Evolutionary conservation across 1,140 invertebrate species (phyloP).

Genomic region (Drosophila eugracilis): DNA sequence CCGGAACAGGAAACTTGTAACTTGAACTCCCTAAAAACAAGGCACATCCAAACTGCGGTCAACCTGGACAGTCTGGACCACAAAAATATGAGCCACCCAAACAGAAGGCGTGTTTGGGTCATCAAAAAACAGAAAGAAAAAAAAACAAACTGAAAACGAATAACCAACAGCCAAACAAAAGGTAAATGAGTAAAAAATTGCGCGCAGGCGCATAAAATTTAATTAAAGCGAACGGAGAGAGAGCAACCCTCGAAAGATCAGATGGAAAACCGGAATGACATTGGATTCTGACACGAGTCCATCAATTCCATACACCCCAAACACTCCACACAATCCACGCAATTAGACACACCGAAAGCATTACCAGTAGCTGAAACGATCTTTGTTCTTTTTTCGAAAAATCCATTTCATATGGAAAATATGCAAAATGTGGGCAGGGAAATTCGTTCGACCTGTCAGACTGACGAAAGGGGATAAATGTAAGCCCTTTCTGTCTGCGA

Average conservation of each 20-base stretch:
- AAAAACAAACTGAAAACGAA: constrained; percentile 17
- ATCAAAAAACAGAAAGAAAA: constrained; percentile 15
- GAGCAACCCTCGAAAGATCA: constrained; percentile 48
- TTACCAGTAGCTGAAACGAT: constrained; percentile 49
- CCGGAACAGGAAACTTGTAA: too few species aligned
- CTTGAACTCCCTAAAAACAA: neutral
- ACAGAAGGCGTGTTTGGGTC: constrained; percentile 44
- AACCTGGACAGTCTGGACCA: constrained; percentile 12
- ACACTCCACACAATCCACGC: constrained; percentile 59
- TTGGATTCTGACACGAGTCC: constrained; percentile 67
- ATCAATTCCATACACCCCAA: constrained; percentile 53
- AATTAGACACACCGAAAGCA: constrained; percentile 72
- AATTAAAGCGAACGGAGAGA: constrained; percentile 65
- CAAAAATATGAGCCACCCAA: constrained; percentile 9
- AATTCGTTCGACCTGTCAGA: constrained; percentile 50
- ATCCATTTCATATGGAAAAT: constrained; percentile 42
- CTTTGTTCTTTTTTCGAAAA: constrained; percentile 44
- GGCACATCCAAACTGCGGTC: constrained; percentile 35
- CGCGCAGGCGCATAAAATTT: constrained; percentile 80
- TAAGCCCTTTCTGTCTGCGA: constrained; percentile 25
- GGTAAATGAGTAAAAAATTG: constrained; percentile 76
- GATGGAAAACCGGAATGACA: constrained; percentile 30
- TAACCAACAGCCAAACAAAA: constrained; percentile 31
- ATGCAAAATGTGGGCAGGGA: constrained; percentile 10
- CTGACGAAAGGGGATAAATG: constrained; percentile 20